Evolutionary conservation across 2,797 vertebrate genomes (phyloP).

Genomic region (Hylomyscus alleni): DNA sequence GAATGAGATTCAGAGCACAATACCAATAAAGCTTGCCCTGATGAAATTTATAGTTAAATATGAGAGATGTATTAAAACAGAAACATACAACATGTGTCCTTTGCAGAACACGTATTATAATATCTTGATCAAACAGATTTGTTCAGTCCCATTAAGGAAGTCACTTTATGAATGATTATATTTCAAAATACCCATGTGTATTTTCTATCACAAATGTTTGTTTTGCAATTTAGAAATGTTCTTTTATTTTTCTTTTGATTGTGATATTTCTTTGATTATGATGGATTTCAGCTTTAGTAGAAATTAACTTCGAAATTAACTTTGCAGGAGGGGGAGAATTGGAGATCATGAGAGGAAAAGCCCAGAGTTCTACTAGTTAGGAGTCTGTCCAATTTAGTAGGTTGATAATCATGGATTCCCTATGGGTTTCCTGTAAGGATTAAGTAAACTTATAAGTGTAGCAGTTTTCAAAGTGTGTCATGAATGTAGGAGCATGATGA

Average conservation of each 20-base stretch:
- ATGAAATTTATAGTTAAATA: not conserved
- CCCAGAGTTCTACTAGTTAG: not conserved
- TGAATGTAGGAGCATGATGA: not conserved
- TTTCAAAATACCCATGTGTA: not conserved
- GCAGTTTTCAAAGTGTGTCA: not conserved
- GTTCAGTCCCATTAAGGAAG: not conserved
- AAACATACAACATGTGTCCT: not conserved
- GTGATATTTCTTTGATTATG: not conserved
- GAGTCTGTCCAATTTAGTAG: not conserved
- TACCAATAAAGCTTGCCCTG: not conserved
- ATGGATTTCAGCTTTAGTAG: not conserved
- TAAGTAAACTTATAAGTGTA: not conserved
- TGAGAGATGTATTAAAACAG: not conserved
- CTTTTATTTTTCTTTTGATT: not conserved
- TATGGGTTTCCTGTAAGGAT: not conserved
- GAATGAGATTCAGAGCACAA: not conserved
- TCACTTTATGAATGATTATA: not conserved
- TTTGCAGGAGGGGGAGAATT: not conserved
- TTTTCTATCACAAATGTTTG: not conserved
- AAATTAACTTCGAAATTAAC: not conserved
- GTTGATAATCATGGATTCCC: not conserved
- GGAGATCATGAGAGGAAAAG: not conserved
- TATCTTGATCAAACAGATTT: not conserved
- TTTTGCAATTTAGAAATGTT: not conserved
- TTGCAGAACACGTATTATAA: not conserved